Conservation (phyloP, 2,888 invertebrate species). For the Ceriagrion tenellum region DNA sequence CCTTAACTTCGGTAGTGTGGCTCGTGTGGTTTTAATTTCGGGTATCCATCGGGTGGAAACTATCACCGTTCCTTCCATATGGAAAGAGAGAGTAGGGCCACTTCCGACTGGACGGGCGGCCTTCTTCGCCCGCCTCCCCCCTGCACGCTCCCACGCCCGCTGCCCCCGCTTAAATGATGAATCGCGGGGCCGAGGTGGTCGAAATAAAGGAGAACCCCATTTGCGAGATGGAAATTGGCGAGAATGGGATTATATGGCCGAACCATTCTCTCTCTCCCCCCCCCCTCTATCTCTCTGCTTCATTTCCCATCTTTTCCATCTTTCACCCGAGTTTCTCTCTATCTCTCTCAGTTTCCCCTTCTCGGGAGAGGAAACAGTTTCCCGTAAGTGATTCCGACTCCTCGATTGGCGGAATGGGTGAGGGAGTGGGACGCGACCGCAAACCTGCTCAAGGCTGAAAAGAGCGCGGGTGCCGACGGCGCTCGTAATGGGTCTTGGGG, state of each 20-base stretch:
- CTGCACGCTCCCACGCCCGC: background rate
- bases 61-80: background rate
- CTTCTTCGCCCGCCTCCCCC: background rate
- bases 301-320: background rate
- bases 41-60: background rate
- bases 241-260: constrained; percentile 9
- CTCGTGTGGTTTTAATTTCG: constrained; percentile 10
- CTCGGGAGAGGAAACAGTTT: background rate
- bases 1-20: background rate
- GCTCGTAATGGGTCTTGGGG: background rate
- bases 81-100: background rate
- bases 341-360: background rate
- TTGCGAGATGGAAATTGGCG: background rate
- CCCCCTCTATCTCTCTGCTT: background rate
- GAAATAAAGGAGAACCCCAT: constrained; percentile 8
- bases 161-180: background rate
- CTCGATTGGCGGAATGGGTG: background rate
- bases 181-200: background rate
- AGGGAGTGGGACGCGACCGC: background rate
- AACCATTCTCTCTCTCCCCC: background rate
- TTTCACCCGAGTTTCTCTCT: background rate
- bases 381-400: background rate
- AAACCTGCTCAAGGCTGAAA: background rate
- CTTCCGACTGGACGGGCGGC: background rate
- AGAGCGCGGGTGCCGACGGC: background rate